A percentile compares a stretch with the other conserved stretches of the same genome.
phyloP scores from a whole-genome alignment of 2,888 invertebrate genomes.

The Ptilodon capucinus region DNA sequence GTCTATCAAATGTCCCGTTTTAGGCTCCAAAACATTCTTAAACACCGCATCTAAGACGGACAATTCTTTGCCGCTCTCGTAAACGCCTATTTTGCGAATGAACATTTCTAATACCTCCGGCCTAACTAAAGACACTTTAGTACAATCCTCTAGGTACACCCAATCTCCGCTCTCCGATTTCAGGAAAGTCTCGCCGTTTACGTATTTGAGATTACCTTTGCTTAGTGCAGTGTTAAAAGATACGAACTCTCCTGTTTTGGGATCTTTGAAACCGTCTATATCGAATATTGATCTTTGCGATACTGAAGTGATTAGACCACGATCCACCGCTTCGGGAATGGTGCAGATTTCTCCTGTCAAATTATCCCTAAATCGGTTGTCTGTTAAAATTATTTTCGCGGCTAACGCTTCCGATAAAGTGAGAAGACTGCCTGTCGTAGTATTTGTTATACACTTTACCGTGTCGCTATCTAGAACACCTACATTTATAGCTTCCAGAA shows the following conservation, averaged over 20 bases:
- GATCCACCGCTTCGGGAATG: constrained; percentile 93
- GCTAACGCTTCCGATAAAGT: constrained; percentile 93
- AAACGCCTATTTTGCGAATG: constrained; percentile 90
- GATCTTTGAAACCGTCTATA: constrained; percentile 94
- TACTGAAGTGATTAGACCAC: constrained; percentile 94
- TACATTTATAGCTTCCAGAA: constrained; percentile 92
- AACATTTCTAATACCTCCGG: constrained; percentile 94
- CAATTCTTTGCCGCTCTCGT: constrained; percentile 88
- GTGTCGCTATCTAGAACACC: constrained; percentile 94
- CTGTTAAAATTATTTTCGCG: constrained; percentile 88
- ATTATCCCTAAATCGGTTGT: constrained; percentile 89
- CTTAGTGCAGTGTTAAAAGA: constrained; percentile 92
- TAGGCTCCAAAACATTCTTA: constrained; percentile 92
- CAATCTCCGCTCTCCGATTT: constrained; percentile 89
- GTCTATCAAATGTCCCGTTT: constrained; percentile 92
- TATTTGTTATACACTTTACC: constrained; percentile 92
- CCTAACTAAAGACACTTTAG: constrained; percentile 89
- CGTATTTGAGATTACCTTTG: constrained; percentile 89
- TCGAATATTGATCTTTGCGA: constrained; percentile 95
- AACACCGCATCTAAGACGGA: constrained; percentile 94
- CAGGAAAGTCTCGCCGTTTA: constrained; percentile 87
- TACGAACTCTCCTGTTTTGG: constrained; percentile 90
- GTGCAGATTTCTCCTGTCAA: constrained; percentile 88
- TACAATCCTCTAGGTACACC: constrained; percentile 90
- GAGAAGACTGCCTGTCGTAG: constrained; percentile 89